Base-by-base conservation (phyloP, 2,113 vertebrate genomes). In the Carassius gibelio region DNA sequence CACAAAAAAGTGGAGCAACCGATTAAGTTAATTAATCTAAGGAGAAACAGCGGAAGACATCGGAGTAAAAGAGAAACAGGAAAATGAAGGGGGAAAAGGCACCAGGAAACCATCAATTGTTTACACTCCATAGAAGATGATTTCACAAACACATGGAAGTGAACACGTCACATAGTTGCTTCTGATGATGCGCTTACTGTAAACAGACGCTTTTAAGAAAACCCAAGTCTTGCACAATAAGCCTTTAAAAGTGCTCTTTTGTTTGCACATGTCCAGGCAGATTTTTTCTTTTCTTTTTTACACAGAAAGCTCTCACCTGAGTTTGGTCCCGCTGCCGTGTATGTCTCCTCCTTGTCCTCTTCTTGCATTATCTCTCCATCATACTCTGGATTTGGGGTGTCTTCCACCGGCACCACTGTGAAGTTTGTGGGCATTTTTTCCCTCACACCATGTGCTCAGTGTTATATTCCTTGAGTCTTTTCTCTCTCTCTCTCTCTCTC, bases 391-490 rank as follows among this genome's bases (percentile, higher is more conserved):
- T 81, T 52, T 50, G 80, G 66, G 50, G 72, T 82, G 52, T 92
- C 91, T 50, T 91, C 90, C 82, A 92, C 91, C 1, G 91, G 90
- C 57, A 92, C 88, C 76, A 92, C 90, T 34, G 90, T 92, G 64
- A 92, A 92, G 88, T 87, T 90, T 7, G 89, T 91, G 79, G 91
- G 91, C 91, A 92, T 92, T 87, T 85, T 92, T 85, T 92, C 42
- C 50, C 66, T 82, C 75, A 79, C 34, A 61, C 59, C 77, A 82
- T 85, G 78, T 69, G 83, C 79, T 85, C 21, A 48, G 11, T 72
- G 69, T 82, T 71, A 76, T n/a, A 10, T 69, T 66, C 13, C 34
- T 14, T 57, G 42, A 26, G 5, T 4, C 75, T 83, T 77, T 61
- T 45, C 5, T 45, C 38, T 83, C 81, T 57, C 17, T 42, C 69